Base-by-base conservation (phyloP, 1,140 invertebrate species). In the Bombus superbus region DNA sequence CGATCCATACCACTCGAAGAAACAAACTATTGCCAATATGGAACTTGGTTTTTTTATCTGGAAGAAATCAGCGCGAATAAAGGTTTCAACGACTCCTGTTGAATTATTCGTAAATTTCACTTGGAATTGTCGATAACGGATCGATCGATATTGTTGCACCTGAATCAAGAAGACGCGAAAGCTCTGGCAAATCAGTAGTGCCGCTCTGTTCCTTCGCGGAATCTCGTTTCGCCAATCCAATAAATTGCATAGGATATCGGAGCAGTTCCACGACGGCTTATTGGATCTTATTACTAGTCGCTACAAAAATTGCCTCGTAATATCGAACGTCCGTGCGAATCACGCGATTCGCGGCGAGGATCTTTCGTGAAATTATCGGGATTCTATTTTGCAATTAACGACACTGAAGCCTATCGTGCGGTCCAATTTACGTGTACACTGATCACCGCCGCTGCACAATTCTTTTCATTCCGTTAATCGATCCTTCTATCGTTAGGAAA, bases 351-450 rank as follows among this genome's bases (percentile, higher is more conserved):
- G 40, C 68, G 47, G 40, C 35, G 57, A 38, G 38, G 35, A 68
- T 62, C 69, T 38, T n/a, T 59, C 59, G 18, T 81, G 47, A 75
- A 89, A 82, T 86, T 89, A 83, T 82, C 79, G 79, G 88, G 86
- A 88, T 89, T 82, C 75, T 79, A 59, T 75, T 59, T 28, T 40
- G 62, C 73, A 78, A 71, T 79, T 77, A 64, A 79, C 62, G 32
- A 44, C 69, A 47, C 32, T 28, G 59, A 59, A 59, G 28, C 4
- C 69, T 40, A 13, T n/a, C 32, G 10, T 59, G 71, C 32, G 53
- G 38, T 62, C 69, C 59, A 40, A 76, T 72, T 72, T 42, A 42
- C n/a, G 3, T 5, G 10, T 53, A 53, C 22, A 53, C 59, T 4
- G 28, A 62, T 62, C 28, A 32, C 11, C 22, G 22, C 38, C 28